phyloP scores from a whole-genome alignment of 1,140 invertebrate genomes.

The Drosophila arawakana region DNA sequence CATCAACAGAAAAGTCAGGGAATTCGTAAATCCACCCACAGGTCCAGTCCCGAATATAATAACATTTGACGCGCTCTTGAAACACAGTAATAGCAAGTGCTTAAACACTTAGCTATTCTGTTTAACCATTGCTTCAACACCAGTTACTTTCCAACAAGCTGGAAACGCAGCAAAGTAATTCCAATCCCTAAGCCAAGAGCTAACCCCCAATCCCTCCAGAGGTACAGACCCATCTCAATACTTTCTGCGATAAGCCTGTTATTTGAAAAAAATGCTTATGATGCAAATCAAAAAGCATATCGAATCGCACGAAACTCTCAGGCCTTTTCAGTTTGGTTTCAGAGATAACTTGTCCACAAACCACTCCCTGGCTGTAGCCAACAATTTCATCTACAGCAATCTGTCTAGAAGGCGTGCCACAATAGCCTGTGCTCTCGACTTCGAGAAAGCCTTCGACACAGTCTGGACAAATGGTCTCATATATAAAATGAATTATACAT shows the following conservation, averaged over 20 bases:
- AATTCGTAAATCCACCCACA: background rate
- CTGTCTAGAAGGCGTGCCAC: background rate
- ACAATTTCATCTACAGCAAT: conserved; percentile 6
- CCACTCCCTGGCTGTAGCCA: conserved; percentile 16
- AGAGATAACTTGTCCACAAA: background rate
- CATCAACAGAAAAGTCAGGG: background rate
- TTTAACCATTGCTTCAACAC: conserved; percentile 26
- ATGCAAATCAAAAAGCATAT: conserved; percentile 15
- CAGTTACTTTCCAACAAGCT: conserved; percentile 12
- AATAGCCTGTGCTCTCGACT: conserved; percentile 24
- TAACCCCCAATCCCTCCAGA: background rate
- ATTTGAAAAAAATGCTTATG: conserved; percentile 19
- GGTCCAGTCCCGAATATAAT: background rate
- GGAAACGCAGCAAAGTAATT: conserved; percentile 8
- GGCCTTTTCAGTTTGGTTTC: conserved; percentile 17
- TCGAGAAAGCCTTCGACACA: conserved; percentile 31
- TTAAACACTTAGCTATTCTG: conserved; percentile 7
- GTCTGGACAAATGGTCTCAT: conserved; percentile 26
- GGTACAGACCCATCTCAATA: conserved; percentile 24
- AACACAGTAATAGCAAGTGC: conserved; percentile 1
- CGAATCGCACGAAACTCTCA: background rate
- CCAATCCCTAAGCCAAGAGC: conserved; percentile 15
- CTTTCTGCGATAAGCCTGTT: conserved; percentile 26
- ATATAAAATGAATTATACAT: conserved; percentile 14
- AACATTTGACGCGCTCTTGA: conserved; percentile 1